phyloP scores from a whole-genome alignment of 1,140 invertebrate genomes.

The Saccostrea cuccullata region DNA sequence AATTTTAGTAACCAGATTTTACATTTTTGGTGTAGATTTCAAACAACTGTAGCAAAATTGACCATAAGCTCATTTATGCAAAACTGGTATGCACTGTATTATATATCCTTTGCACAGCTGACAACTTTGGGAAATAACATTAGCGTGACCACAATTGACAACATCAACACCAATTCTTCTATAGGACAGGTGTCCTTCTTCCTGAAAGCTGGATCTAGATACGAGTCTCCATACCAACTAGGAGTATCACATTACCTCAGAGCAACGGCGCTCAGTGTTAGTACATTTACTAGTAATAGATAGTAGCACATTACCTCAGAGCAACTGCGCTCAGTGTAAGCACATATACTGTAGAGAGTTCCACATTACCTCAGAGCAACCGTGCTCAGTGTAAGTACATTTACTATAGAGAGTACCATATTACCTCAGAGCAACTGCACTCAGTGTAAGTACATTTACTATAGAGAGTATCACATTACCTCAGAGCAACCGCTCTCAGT shows the following conservation, averaged over 20 bases:
- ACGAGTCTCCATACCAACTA: slow-evolving; percentile 1
- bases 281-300: too few species aligned
- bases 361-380: too few species aligned
- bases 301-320: not conserved
- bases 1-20: too few species aligned
- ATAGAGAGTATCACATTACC: not conserved
- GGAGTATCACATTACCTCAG: slow-evolving; percentile 13
- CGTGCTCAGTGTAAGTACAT: too few species aligned
- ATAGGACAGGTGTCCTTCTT: slow-evolving; percentile 18
- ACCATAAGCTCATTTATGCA: too few species aligned
- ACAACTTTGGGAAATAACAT: slow-evolving; percentile 6
- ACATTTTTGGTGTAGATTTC: too few species aligned
- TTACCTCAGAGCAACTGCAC: slow-evolving; percentile 4
- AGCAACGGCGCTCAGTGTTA: slow-evolving; percentile 6
- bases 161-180: slow-evolving; percentile 4
- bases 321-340: too few species aligned
- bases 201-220: slow-evolving; percentile 11
- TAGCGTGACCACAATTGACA: not conserved
- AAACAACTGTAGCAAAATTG: too few species aligned
- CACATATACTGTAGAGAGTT: too few species aligned
- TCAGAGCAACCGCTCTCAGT: too few species aligned
- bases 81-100: not conserved
- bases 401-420: not conserved
- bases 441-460: not conserved
- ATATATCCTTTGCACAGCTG: not conserved